Conservation (phyloP, 1,140 invertebrate genomes). For the Papilio helenus region DNA sequence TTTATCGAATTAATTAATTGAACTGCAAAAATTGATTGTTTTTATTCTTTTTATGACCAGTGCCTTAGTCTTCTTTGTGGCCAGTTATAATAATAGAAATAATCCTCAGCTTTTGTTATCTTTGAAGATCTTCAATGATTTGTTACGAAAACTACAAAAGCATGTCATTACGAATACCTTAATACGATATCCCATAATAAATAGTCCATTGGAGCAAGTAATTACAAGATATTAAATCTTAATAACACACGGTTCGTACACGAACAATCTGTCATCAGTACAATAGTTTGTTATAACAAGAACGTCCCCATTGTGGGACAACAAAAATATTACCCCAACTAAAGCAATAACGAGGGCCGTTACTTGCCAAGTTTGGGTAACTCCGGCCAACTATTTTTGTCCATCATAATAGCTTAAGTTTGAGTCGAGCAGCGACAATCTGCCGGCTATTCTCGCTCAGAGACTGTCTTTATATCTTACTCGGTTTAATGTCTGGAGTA, state of each 20-base stretch:
- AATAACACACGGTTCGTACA: constrained; percentile 45
- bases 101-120: not conserved
- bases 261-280: constrained; percentile 60
- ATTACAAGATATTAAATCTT: constrained; percentile 42
- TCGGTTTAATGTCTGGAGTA: constrained; percentile 45
- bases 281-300: constrained; percentile 69
- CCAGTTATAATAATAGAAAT: too few relatives aligned
- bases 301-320: constrained; percentile 59
- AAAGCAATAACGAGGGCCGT: constrained; percentile 73
- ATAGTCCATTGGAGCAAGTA: not conserved
- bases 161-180: not conserved
- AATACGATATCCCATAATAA: not conserved
- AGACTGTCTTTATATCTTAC: constrained; percentile 56
- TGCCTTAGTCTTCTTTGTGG: too few relatives aligned
- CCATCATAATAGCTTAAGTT: constrained; percentile 77
- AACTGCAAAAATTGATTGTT: too few relatives aligned
- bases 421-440: constrained; percentile 56
- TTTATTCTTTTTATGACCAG: too few relatives aligned
- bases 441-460: constrained; percentile 56
- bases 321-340: constrained; percentile 76
- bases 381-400: constrained; percentile 74
- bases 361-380: constrained; percentile 63
- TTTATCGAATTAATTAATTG: too few relatives aligned
- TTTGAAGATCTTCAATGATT: not conserved
- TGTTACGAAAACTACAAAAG: not conserved